These are phyloP conservation scores for Micromys minutus DNA, from an alignment of 2,113 vertebrate species.

Conservation along the genomic window DNA sequence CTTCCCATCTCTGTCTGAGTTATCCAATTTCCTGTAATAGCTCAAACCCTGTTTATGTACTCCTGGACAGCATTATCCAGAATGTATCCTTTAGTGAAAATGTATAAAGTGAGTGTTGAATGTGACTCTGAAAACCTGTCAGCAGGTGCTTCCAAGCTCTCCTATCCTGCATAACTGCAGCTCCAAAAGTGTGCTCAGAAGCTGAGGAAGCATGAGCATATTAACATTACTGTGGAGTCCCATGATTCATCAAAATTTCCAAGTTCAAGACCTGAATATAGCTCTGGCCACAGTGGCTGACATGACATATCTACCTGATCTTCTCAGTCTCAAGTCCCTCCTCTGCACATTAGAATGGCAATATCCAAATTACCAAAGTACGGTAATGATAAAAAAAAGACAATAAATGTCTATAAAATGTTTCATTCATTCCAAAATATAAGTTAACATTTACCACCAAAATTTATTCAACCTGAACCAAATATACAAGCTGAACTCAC, in stretches of 20 bases:
- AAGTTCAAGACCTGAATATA: not conserved
- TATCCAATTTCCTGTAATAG: not conserved
- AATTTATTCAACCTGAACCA: conserved; percentile 38
- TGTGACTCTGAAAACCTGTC: not conserved
- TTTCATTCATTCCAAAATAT: conserved; percentile 32
- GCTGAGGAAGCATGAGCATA: not conserved
- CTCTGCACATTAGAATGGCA: not conserved
- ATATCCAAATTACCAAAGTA: not conserved
- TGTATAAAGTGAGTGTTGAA: not conserved
- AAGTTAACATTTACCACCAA: conserved; percentile 5
- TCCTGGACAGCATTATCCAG: not conserved
- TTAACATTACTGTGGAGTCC: not conserved
- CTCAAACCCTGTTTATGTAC: not conserved
- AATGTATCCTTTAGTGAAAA: not conserved
- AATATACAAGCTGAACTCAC: not conserved
- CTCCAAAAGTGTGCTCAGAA: not conserved
- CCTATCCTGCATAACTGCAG: not conserved
- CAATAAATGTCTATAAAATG: not conserved
- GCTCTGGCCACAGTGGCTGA: not conserved
- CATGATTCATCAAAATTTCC: not conserved
- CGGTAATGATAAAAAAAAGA: not conserved
- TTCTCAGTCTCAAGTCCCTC: not conserved
- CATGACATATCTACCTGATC: not conserved
- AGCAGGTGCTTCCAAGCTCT: not conserved
- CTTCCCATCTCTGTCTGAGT: not conserved